Conservation (phyloP, 2,888 invertebrate genomes). For the Busseola fusca region DNA sequence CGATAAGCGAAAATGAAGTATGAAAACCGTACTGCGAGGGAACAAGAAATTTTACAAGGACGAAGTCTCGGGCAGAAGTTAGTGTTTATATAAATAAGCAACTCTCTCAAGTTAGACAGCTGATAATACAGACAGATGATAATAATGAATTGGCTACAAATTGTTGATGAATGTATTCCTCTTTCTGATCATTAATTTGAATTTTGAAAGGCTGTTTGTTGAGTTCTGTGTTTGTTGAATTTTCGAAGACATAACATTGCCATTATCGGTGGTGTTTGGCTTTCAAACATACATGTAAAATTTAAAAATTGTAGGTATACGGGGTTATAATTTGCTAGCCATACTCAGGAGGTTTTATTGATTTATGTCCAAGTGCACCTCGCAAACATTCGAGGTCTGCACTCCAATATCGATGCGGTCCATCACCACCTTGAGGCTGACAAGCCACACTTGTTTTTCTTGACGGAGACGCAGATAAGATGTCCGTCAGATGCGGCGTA, state of each 20-base stretch:
- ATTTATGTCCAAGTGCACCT: too few relatives aligned
- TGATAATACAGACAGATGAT: slow-evolving; percentile 37
- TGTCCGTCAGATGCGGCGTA: too few relatives aligned
- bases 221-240: slow-evolving; percentile 8
- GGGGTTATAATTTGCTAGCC: background rate
- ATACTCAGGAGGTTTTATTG: background rate
- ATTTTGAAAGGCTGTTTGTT: background rate
- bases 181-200: slow-evolving; percentile 35
- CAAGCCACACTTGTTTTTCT: too few relatives aligned
- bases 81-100: slow-evolving; percentile 21
- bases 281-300: background rate
- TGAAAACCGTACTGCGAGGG: too few relatives aligned
- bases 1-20: background rate
- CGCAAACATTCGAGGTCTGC: too few relatives aligned
- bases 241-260: background rate
- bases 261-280: background rate
- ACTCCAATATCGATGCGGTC: too few relatives aligned
- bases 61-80: background rate
- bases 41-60: too few relatives aligned
- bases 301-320: background rate
- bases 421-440: too few relatives aligned
- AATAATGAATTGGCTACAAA: slow-evolving; percentile 52
- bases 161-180: slow-evolving; percentile 49
- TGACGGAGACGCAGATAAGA: too few relatives aligned
- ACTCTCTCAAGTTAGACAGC: slow-evolving; percentile 47